phyloP scores from a whole-genome alignment of 2,797 vertebrate genomes.

The Alexandromys oeconomus region DNA sequence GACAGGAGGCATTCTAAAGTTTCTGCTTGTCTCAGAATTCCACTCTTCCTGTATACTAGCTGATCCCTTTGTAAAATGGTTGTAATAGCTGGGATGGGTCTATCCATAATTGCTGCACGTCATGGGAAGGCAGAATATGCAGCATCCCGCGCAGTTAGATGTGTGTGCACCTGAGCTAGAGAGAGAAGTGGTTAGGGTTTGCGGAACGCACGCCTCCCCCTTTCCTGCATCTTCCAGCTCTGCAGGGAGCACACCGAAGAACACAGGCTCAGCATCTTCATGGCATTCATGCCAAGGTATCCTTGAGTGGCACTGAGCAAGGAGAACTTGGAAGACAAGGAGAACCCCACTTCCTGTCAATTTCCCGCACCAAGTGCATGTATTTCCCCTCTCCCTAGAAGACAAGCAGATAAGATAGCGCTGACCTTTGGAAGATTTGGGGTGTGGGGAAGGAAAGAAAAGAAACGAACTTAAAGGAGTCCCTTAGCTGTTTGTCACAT shows the following conservation, averaged over 20 bases:
- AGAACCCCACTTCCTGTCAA: not conserved
- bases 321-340: not conserved
- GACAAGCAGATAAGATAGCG: not conserved
- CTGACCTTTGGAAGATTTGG: not conserved
- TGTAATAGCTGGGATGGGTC: not conserved
- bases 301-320: not conserved
- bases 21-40: not conserved
- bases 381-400: not conserved
- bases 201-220: not conserved
- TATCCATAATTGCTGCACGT: not conserved
- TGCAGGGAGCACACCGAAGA: not conserved
- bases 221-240: not conserved
- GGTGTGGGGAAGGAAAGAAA: not conserved
- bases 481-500: not conserved
- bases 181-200: not conserved
- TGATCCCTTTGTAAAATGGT: not conserved
- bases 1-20: not conserved
- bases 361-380: not conserved
- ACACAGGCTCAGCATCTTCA: not conserved
- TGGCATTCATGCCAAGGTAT: not conserved
- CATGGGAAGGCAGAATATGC: not conserved
- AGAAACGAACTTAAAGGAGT: not conserved
- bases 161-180: not conserved
- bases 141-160: not conserved
- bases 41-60: not conserved